Conservation (phyloP, 2,113 vertebrate species). For the Python bivittatus region DNA sequence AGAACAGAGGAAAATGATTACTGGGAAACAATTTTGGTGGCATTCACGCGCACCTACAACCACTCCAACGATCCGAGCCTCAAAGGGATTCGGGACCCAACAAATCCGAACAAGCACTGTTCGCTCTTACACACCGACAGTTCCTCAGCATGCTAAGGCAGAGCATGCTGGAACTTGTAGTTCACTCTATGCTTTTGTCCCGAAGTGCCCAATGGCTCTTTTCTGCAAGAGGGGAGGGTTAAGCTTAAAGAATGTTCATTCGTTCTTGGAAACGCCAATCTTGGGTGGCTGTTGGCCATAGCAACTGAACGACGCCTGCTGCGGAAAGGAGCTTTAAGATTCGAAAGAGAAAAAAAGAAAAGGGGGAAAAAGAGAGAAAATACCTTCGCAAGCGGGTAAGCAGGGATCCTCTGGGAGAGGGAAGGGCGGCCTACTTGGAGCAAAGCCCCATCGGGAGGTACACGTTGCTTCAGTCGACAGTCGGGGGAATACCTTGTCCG, state of each 20-base stretch:
- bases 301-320: slow-evolving; percentile 40
- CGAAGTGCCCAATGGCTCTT: background rate
- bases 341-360: background rate
- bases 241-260: background rate
- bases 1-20: background rate
- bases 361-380: background rate
- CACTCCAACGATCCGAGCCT: background rate
- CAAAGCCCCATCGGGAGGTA: background rate
- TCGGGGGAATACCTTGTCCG: background rate
- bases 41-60: background rate
- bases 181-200: background rate
- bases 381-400: background rate
- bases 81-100: slow-evolving; percentile 13
- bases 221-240: background rate
- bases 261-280: background rate
- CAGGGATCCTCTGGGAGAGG: background rate
- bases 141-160: rapidly evolving
- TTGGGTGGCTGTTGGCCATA: background rate
- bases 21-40: background rate
- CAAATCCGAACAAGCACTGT: background rate
- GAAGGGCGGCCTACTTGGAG: background rate
- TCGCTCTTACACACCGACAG: rapidly evolving
- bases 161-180: rapidly evolving
- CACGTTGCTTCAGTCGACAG: background rate
- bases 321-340: background rate